Conservation (phyloP, 2,888 invertebrate species). For the Campoplex capitator region DNA sequence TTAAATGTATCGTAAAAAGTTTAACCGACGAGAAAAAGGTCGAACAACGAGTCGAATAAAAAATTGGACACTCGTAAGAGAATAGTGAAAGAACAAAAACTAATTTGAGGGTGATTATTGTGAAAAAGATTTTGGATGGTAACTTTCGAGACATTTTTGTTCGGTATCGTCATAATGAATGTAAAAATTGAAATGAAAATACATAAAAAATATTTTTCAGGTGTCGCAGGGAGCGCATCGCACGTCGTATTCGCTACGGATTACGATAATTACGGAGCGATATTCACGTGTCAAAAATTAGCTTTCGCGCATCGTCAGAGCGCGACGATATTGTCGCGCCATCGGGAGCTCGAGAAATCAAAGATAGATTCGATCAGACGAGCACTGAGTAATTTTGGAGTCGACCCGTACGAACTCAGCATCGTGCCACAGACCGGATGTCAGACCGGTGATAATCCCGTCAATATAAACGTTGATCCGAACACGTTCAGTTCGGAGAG, state of each 20-base stretch:
- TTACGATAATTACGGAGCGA: constrained; percentile 90
- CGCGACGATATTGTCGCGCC: constrained; percentile 92
- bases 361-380: constrained; percentile 90
- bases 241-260: constrained; percentile 92
- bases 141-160: too few species aligned
- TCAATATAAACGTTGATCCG: constrained; percentile 90
- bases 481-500: constrained; percentile 91
- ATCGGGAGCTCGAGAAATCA: constrained; percentile 89
- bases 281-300: constrained; percentile 92
- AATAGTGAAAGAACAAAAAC: background rate
- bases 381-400: constrained; percentile 87
- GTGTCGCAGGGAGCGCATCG: constrained; percentile 90
- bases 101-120: background rate
- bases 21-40: background rate
- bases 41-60: background rate
- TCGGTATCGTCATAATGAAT: too few species aligned
- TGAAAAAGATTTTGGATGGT: background rate
- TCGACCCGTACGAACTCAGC: constrained; percentile 92
- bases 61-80: background rate
- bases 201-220: constrained; percentile 83
- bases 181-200: background rate
- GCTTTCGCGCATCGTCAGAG: constrained; percentile 91
- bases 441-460: constrained; percentile 87
- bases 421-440: constrained; percentile 91
- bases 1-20: background rate